These are phyloP conservation scores for Ganaspis brasiliensis DNA, from an alignment of 2,888 invertebrate species.

Conservation along the genomic window DNA sequence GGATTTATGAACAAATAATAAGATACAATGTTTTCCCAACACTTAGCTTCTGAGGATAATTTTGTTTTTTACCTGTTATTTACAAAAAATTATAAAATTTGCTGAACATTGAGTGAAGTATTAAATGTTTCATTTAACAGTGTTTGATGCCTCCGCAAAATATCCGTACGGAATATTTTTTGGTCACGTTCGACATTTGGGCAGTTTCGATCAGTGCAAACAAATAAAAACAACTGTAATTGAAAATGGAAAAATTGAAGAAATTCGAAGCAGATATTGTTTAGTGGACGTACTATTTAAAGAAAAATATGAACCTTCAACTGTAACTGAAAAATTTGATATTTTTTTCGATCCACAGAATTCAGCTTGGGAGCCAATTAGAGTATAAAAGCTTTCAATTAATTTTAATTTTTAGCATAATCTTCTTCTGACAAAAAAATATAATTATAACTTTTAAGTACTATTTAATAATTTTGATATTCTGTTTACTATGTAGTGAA, in stretches of 20 bases:
- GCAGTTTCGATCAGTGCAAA: slow-evolving; percentile 73
- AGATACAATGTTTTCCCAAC: no score
- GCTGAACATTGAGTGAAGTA: no score
- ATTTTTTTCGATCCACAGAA: slow-evolving; percentile 67
- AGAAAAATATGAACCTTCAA: slow-evolving; percentile 49
- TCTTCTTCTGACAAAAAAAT: no score
- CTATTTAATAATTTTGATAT: no score
- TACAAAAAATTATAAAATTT: no score
- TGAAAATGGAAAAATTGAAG: slow-evolving; percentile 43
- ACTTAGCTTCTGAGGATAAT: no score
- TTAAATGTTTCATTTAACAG: no score
- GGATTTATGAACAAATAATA: no score
- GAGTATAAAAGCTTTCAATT: slow-evolving; percentile 59
- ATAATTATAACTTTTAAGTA: no score
- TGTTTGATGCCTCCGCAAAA: slow-evolving; percentile 73
- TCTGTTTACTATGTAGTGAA: no score
- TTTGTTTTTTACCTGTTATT: no score
- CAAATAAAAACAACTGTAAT: slow-evolving; percentile 60
- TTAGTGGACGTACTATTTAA: slow-evolving; percentile 68
- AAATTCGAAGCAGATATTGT: slow-evolving; percentile 68
- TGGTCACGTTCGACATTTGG: slow-evolving; percentile 71
- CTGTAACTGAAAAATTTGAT: slow-evolving; percentile 54
- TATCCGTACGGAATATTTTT: slow-evolving; percentile 71
- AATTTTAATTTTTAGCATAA: no score
- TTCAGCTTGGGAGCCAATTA: slow-evolving; percentile 71